Evolutionary conservation across 2,113 vertebrate species (phyloP), one percentile per base, ranked within the genome.

Genomic region (Oxyura jamaicensis): DNA sequence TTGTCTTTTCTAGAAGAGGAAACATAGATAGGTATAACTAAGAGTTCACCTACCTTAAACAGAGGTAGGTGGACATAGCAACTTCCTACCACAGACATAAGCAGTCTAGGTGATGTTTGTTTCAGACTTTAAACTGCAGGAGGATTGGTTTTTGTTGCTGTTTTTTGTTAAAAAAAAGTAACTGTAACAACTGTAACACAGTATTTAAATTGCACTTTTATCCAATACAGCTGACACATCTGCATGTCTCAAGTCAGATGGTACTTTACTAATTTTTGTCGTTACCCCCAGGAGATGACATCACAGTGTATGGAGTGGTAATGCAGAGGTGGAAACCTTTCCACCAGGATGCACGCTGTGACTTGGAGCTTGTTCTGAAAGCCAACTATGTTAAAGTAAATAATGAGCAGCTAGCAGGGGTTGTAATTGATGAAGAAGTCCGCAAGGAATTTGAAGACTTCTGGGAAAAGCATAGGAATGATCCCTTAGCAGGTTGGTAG

Each of bases 321-420:
- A 98, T 98, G 97, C 99, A 99, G 79, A 98, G 99, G 68, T 99
- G 99, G 99, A 99, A 98, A 85, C 98, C 99, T 18, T 98, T 99
- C 88, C 97, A 94, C 1, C 98, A 98, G 52, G 98, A 98, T 50
- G 55, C 95, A 18, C 98, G 98, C 76, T 99, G 99, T 93, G 98
- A 99, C 46, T 97, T 99, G 93, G 99, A 99, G 96, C 98, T 99
- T 77, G 99, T 99, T 58, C 96, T 99, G 77, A 99, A 99, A 97
- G 99, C 99, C 29, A 99, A 99, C 97, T 98, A 99, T 11, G 80
- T 99, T 35, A 99, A 99, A 95, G 98, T 99, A 29, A 99, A 99
- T 94, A 99, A 99, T 73, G 99, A 99, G 73, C 99, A 99, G 86
- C 96, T 98, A 36, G 93, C 97, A 11, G 97, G 98, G 11, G 86